A percentile compares a stretch with the other conserved stretches of the same genome.
phyloP scores from a whole-genome alignment of 1,140 invertebrate genomes.

The Drosophila repleta region DNA sequence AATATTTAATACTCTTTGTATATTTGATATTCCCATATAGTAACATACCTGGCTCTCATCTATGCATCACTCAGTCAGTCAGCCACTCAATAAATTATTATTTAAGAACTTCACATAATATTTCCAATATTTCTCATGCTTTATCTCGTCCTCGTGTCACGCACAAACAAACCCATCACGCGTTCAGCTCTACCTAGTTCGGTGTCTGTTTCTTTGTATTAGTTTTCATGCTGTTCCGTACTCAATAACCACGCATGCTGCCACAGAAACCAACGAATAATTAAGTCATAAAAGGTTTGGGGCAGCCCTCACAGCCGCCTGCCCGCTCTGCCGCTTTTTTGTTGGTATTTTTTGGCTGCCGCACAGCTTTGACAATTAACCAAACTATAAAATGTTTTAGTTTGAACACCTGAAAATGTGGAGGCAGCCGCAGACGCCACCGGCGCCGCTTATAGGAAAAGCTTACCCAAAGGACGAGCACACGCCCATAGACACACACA shows the following conservation, averaged over 20 bases:
- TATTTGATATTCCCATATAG: too few relatives aligned
- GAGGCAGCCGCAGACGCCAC: slow-evolving; percentile 16
- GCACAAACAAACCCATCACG: too few relatives aligned
- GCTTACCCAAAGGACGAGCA: slow-evolving; percentile 48
- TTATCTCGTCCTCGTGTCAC: not conserved
- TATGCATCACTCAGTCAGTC: too few relatives aligned
- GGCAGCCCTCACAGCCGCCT: slow-evolving; percentile 20
- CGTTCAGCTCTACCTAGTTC: not conserved
- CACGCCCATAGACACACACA: slow-evolving; percentile 34
- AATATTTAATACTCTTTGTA: too few relatives aligned
- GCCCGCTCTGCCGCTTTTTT: not conserved
- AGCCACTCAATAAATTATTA: too few relatives aligned
- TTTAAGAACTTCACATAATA: too few relatives aligned
- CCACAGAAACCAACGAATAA: slow-evolving; percentile 76
- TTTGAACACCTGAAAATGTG: slow-evolving; percentile 74
- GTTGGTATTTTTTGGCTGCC: slow-evolving; percentile 44
- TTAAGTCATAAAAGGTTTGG: slow-evolving; percentile 79
- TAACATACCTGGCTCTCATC: too few relatives aligned
- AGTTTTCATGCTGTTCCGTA: slow-evolving; percentile 22
- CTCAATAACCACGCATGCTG: slow-evolving; percentile 45
- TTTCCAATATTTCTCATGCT: not conserved
- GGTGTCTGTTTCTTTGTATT: not conserved
- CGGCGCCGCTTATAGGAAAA: slow-evolving; percentile 31
- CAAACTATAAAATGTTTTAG: slow-evolving; percentile 82
- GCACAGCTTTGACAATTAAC: slow-evolving; percentile 77